phyloP scores from a whole-genome alignment of 1,140 invertebrate species.

The Cepaea nemoralis region DNA sequence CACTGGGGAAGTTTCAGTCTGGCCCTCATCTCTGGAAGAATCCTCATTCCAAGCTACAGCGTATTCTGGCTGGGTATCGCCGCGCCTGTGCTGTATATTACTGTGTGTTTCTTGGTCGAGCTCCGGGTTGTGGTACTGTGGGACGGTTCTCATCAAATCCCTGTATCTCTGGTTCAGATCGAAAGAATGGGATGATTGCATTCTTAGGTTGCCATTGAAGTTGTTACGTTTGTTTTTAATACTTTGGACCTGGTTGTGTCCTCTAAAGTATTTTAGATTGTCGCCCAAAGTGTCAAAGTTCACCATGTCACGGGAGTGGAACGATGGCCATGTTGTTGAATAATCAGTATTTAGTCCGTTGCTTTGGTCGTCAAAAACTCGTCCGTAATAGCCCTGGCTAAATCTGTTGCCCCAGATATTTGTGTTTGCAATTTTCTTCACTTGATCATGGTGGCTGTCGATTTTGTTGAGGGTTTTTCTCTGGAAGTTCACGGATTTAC shows the following conservation, averaged over 20 bases:
- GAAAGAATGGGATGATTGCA: neutral
- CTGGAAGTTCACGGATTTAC: neutral
- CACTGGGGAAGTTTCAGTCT: neutral
- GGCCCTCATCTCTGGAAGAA: neutral
- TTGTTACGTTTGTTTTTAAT: neutral
- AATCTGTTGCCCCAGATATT: conserved; percentile 2
- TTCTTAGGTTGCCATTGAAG: neutral
- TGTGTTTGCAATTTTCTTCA: neutral
- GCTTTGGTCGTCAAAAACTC: conserved; percentile 2
- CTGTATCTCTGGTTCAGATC: neutral
- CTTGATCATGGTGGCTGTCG: neutral
- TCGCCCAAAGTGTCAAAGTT: neutral
- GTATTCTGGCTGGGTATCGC: neutral
- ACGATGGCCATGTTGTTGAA: neutral
- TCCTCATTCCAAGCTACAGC: neutral
- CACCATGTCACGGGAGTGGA: neutral
- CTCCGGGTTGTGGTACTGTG: neutral
- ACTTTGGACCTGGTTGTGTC: neutral
- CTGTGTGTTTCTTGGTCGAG: neutral
- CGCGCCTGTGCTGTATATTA: neutral
- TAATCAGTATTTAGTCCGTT: neutral
- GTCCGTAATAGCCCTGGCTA: conserved; percentile 14
- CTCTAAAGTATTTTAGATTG: neutral
- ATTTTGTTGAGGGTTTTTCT: neutral
- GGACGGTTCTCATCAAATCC: neutral